Percentiles rank a stretch among this genome's conserved stretches.
Conservation (phyloP, 2,113 vertebrate genomes). For the Vidua macroura region DNA sequence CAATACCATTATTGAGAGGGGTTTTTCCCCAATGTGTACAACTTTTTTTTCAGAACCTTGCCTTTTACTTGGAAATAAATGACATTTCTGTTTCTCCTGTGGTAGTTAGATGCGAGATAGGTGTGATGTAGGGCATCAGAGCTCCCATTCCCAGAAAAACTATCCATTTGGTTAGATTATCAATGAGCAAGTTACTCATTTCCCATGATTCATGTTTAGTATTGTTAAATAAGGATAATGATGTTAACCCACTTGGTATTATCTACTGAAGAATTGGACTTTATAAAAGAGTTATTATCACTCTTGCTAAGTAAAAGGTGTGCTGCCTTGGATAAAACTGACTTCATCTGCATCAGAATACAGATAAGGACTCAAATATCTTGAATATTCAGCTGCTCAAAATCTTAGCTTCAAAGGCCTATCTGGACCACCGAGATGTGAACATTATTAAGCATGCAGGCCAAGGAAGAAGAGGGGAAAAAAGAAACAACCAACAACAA, state of each 20-base stretch:
- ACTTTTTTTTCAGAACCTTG: neutral
- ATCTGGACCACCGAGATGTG: neutral
- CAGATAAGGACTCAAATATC: neutral
- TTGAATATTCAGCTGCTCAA: neutral
- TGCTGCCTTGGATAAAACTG: neutral
- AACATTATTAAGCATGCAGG: neutral
- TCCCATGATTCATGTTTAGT: neutral
- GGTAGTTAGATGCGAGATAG: accelerated
- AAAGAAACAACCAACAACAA: neutral
- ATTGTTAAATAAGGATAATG: neutral
- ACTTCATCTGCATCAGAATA: constrained; percentile 1
- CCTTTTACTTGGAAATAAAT: neutral
- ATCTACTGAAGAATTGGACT: neutral
- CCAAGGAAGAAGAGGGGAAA: neutral
- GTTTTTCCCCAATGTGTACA: neutral
- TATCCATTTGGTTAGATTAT: neutral
- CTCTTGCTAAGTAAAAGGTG: neutral
- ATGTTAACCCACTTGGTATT: neutral
- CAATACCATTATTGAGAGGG: neutral
- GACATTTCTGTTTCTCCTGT: neutral
- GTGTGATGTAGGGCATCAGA: neutral
- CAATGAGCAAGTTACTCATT: neutral
- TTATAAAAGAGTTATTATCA: neutral
- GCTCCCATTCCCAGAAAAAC: neutral
- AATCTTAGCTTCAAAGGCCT: constrained; percentile 6